Evolutionary conservation across 64 coral and sea anemone species (phyloP), one percentile per base, ranked within the genome.

Genomic region (Trachythela sp.): DNA sequence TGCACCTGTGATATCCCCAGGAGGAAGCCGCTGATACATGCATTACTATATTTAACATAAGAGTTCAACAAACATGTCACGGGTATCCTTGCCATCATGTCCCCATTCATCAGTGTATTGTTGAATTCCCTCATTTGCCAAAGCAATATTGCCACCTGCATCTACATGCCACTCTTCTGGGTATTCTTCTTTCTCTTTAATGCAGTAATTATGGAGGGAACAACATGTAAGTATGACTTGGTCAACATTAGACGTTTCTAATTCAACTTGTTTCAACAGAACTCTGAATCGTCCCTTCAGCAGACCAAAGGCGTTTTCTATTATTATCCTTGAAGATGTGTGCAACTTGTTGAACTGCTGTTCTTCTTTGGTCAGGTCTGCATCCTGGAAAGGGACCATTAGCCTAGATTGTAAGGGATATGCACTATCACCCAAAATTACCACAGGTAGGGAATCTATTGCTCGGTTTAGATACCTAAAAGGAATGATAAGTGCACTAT

Each of bases 131-230:
- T n/a, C n/a, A n/a, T n/a, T n/a, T n/a, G n/a, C n/a, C n/a, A n/a
- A n/a, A n/a, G n/a, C n/a, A n/a, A n/a, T n/a, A n/a, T n/a, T n/a
- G n/a, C n/a, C n/a, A n/a, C n/a, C n/a, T n/a, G n/a, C n/a, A n/a
- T n/a, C n/a, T n/a, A n/a, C n/a, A n/a, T n/a, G n/a, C 85, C 85
- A 92, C 85, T 92, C 90, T 48, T 92, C 84, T 33, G 85, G 85
- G 87, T 87, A 92, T 39, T 15, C 9, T 77, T 92, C 90, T 48
- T 87, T 87, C 50, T 87, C 90, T 39, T 30, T 35, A 14, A 92
- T 9, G 33, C 90, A 92, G 48, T 87, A 92, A 86, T 92, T 87
- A 39, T 92, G 85, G 29, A 92, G 90, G 36, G 85, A 77, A 70
- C 90, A 92, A 87, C 90, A 87, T 75, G 84, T 67, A 87, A 86